phyloP scores from a whole-genome alignment of 2,888 invertebrate genomes.

The Lydus trimaculatus region DNA sequence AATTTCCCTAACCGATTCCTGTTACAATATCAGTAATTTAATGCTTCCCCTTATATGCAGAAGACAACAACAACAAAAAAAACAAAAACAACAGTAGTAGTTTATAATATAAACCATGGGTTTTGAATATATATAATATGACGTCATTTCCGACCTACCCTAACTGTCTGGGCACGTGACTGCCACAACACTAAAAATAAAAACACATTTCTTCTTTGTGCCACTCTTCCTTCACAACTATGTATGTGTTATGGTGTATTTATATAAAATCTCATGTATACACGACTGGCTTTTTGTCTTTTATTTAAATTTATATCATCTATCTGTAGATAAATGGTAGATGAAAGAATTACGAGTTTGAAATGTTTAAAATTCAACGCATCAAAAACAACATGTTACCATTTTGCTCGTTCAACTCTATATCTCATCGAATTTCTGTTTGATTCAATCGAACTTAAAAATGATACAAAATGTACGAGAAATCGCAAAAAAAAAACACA shows the following conservation, averaged over 20 bases:
- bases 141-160: conserved; percentile 57
- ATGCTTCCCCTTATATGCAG: not conserved
- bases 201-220: conserved; percentile 22
- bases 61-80: not conserved
- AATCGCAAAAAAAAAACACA: too few species aligned
- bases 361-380: not conserved
- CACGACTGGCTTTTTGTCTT: not conserved
- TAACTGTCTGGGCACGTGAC: conserved; percentile 42
- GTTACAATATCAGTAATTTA: not conserved
- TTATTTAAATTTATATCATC: not conserved
- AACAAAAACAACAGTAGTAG: not conserved
- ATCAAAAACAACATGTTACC: not conserved
- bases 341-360: not conserved
- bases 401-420: not conserved
- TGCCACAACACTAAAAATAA: conserved; percentile 26
- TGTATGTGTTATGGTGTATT: not conserved
- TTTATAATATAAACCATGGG: not conserved
- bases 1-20: too few species aligned
- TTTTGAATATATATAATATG: conserved; percentile 22
- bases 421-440: too few species aligned
- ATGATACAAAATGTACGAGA: too few species aligned
- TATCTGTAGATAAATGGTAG: not conserved
- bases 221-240: not conserved
- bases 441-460: too few species aligned
- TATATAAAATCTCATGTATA: not conserved